Conservation (phyloP, 1,140 invertebrate species). For the Sinella curviseta region DNA sequence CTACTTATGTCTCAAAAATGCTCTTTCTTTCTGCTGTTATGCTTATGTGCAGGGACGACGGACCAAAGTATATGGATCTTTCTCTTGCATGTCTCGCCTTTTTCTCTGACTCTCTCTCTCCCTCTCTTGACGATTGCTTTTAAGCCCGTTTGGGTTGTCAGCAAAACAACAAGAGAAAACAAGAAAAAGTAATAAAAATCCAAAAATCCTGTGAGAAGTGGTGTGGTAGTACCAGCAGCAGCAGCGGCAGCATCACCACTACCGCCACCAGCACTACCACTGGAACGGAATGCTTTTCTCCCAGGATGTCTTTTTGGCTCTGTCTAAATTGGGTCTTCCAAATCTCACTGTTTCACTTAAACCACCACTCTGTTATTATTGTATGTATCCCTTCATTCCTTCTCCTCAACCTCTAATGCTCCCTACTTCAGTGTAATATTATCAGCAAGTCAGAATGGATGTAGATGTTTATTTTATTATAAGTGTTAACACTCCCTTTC, state of each 20-base stretch:
- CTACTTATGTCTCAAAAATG: no score
- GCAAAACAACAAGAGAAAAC: constrained; percentile 3
- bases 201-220: not conserved
- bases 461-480: no score
- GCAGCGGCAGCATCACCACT: not conserved
- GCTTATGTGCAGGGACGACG: no score
- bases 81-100: not conserved
- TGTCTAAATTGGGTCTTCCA: not conserved
- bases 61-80: not conserved
- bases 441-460: no score
- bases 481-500: no score
- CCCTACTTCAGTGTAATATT: no score
- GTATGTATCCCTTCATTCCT: no score
- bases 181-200: constrained; percentile 20
- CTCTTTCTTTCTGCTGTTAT: no score
- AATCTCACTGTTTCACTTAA: constrained; percentile 1
- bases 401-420: no score
- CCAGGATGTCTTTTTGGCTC: not conserved
- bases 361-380: no score
- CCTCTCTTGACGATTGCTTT: constrained; percentile 23
- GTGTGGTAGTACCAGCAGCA: not conserved
- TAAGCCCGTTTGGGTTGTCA: constrained; percentile 20
- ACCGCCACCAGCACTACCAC: no score
- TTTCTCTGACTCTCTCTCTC: not conserved
- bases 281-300: no score